Percentiles rank a stretch among this genome's conserved stretches.
Evolutionary conservation across 2,797 vertebrate genomes (phyloP).

Genomic region (Oceanodroma leucorhoa): DNA sequence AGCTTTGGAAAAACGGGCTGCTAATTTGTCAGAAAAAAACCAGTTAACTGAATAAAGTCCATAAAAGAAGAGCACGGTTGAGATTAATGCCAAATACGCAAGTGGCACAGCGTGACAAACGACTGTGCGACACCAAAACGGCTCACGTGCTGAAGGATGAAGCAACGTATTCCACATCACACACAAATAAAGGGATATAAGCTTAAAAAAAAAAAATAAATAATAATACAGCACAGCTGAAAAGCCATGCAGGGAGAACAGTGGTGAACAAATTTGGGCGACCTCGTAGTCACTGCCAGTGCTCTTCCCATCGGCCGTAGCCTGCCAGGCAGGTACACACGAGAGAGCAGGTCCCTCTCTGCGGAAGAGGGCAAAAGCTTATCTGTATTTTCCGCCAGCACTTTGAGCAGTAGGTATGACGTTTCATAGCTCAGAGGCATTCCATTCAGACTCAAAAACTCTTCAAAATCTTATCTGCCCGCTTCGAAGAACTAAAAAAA

Average conservation of each 20-base stretch:
- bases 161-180: accelerated
- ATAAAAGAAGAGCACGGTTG: not conserved
- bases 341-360: not conserved
- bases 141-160: not conserved
- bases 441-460: not conserved
- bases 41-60: not conserved
- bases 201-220: not conserved
- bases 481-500: not conserved
- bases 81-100: accelerated
- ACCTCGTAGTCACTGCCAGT: not conserved
- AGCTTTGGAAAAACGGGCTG: not conserved
- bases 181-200: not conserved
- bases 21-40: not conserved
- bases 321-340: not conserved
- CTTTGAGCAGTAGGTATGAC: not conserved
- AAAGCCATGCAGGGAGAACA: not conserved
- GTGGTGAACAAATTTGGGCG: accelerated
- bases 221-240: not conserved
- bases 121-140: accelerated
- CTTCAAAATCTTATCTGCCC: not conserved
- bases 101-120: accelerated
- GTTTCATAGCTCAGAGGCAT: not conserved
- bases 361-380: not conserved
- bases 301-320: not conserved
- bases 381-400: not conserved